These are phyloP conservation scores for Sepioteuthis lessoniana DNA, from an alignment of 2,888 invertebrate genomes.

Conservation along the genomic window DNA sequence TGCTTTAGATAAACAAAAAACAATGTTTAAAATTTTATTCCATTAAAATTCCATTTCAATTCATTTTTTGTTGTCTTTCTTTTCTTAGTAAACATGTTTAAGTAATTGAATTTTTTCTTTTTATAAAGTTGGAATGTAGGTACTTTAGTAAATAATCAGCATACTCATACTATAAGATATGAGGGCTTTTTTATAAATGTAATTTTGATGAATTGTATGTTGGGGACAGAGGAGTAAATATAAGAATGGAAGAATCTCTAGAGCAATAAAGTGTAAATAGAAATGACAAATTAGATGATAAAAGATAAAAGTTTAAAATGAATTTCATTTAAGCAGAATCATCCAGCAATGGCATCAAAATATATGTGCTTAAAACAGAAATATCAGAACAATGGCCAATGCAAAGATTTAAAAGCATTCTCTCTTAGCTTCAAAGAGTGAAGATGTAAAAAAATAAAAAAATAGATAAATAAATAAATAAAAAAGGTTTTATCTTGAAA, in stretches of 20 bases:
- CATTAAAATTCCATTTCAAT: constrained; percentile 33
- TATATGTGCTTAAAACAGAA: constrained; percentile 33
- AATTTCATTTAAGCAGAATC: not conserved
- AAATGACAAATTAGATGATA: not conserved
- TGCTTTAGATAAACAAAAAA: constrained; percentile 17
- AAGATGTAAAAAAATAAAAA: not conserved
- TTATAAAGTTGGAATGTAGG: too few species aligned
- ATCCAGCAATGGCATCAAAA: constrained; percentile 16
- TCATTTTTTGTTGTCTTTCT: constrained; percentile 33
- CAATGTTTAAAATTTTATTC: not conserved
- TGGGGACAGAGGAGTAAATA: not conserved
- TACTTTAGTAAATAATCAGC: too few species aligned
- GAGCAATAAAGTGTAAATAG: constrained; percentile 17
- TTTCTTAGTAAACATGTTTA: constrained; percentile 33
- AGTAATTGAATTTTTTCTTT: not conserved
- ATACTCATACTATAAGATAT: not conserved
- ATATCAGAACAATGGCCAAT: constrained; percentile 23
- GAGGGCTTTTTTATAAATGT: not conserved
- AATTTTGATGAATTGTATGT: not conserved
- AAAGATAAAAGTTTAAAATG: constrained; percentile 33
- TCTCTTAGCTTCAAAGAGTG: not conserved
- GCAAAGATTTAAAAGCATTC: constrained; percentile 6
- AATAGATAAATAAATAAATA: too few species aligned
- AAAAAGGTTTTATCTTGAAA: not conserved
- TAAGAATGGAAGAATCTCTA: not conserved